These are phyloP conservation scores for Neoniphon sammara DNA, from an alignment of 2,797 vertebrate genomes.

Conservation along the genomic window DNA sequence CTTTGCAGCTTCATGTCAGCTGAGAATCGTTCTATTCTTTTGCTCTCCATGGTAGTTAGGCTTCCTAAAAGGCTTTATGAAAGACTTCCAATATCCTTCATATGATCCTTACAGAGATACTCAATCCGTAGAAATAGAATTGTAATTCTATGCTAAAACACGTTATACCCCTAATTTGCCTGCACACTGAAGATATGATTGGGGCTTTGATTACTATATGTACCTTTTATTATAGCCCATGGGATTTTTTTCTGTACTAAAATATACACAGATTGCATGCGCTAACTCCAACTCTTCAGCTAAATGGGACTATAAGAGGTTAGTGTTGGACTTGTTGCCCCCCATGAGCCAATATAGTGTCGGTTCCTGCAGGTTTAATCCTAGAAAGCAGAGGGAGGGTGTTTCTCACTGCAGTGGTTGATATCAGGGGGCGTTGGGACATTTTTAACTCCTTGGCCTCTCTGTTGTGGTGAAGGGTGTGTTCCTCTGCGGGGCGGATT, in stretches of 20 bases:
- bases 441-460: constrained; percentile 73
- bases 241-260: constrained; percentile 35
- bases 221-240: constrained; percentile 61
- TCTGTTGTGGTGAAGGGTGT: constrained; percentile 81
- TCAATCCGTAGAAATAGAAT: constrained; percentile 75
- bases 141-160: constrained; percentile 73
- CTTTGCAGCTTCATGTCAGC: constrained; percentile 55
- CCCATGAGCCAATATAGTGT: constrained; percentile 46
- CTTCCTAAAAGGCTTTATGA: constrained; percentile 68
- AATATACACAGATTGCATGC: constrained; percentile 38
- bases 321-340: constrained; percentile 34
- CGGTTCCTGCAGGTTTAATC: constrained; percentile 62
- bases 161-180: constrained; percentile 69
- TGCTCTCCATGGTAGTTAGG: constrained; percentile 30
- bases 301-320: constrained; percentile 46
- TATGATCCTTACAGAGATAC: constrained; percentile 52
- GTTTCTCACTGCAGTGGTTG: constrained; percentile 52
- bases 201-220: constrained; percentile 66
- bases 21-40: constrained; percentile 61
- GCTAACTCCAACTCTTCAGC: constrained; percentile 10
- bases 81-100: constrained; percentile 48
- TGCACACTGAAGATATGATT: constrained; percentile 42
- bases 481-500: constrained; percentile 73
- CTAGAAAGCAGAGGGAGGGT: constrained; percentile 51
- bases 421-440: constrained; percentile 59